phyloP scores from a whole-genome alignment of 1,140 invertebrate species.

The Mizuhopecten yessoensis region DNA sequence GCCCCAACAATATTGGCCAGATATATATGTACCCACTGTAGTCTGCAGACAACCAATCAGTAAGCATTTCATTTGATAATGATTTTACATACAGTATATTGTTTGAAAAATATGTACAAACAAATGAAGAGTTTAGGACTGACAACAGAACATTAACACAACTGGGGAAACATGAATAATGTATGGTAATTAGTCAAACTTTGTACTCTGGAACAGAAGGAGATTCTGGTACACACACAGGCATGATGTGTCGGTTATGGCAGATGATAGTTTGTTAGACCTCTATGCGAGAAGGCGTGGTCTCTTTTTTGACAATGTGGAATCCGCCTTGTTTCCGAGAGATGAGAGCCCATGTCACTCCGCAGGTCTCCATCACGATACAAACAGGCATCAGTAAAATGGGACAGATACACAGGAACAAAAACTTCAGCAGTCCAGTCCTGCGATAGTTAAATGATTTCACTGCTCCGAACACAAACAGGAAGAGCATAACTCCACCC shows the following conservation, averaged over 20 bases:
- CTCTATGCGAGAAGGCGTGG: neutral
- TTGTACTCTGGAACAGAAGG: too few relatives aligned
- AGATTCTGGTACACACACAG: too few relatives aligned
- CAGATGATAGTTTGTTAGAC: neutral
- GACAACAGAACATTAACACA: too few relatives aligned
- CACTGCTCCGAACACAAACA: conserved; percentile 97
- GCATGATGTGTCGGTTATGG: neutral
- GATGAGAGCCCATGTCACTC: conserved; percentile 59
- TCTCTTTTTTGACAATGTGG: conserved; percentile 67
- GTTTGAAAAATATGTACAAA: too few relatives aligned
- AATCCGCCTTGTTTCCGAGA: conserved; percentile 58
- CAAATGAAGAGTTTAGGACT: too few relatives aligned
- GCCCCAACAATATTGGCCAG: too few relatives aligned
- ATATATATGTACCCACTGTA: too few relatives aligned
- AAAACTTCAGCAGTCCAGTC: conserved; percentile 91
- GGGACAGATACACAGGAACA: conserved; percentile 86
- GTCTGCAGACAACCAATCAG: too few relatives aligned
- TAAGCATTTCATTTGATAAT: too few relatives aligned
- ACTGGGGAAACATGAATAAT: too few relatives aligned
- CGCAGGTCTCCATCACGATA: conserved; percentile 66
- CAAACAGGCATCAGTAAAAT: conserved; percentile 65
- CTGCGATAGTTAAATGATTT: conserved; percentile 96
- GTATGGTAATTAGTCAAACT: too few relatives aligned
- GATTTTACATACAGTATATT: too few relatives aligned
- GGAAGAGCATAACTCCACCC: conserved; percentile 95